These are phyloP conservation scores for Heliconius erato DNA, from an alignment of 2,888 invertebrate species.

Conservation along the genomic window DNA sequence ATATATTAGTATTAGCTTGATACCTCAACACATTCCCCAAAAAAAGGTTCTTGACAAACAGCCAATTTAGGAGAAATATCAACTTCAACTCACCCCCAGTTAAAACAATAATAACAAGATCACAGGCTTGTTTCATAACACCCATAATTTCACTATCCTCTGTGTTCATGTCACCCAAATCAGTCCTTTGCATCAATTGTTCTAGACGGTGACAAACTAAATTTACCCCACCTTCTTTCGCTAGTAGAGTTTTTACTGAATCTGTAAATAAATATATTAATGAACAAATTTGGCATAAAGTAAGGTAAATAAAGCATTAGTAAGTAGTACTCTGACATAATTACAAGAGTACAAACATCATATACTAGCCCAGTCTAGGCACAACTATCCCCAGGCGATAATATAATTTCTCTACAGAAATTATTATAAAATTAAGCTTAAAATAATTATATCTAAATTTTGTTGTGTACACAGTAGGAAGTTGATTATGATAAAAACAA, in stretches of 20 bases:
- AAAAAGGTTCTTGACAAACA: not conserved
- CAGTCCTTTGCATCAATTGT: constrained; percentile 68
- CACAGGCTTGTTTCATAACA: constrained; percentile 93
- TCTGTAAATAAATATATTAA: constrained; percentile 79
- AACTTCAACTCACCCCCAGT: constrained; percentile 89
- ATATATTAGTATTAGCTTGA: not conserved
- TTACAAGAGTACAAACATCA: no score
- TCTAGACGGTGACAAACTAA: constrained; percentile 91
- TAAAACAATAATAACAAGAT: constrained; percentile 92
- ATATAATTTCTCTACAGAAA: no score
- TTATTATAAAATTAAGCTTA: no score
- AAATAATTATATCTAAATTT: no score
- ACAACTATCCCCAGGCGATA: no score
- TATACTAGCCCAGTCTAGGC: no score
- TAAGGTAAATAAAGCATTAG: no score
- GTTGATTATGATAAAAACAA: no score
- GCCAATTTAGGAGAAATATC: not conserved
- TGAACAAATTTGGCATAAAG: not conserved
- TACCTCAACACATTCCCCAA: not conserved
- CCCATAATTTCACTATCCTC: constrained; percentile 77
- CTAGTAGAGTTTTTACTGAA: constrained; percentile 91
- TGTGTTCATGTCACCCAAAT: constrained; percentile 76
- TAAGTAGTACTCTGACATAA: no score
- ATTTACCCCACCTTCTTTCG: constrained; percentile 91
- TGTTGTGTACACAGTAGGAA: no score